A percentile compares a stretch with the other conserved stretches of the same genome.
phyloP scores from a whole-genome alignment of 2,888 invertebrate species.

The Drepana falcataria region DNA sequence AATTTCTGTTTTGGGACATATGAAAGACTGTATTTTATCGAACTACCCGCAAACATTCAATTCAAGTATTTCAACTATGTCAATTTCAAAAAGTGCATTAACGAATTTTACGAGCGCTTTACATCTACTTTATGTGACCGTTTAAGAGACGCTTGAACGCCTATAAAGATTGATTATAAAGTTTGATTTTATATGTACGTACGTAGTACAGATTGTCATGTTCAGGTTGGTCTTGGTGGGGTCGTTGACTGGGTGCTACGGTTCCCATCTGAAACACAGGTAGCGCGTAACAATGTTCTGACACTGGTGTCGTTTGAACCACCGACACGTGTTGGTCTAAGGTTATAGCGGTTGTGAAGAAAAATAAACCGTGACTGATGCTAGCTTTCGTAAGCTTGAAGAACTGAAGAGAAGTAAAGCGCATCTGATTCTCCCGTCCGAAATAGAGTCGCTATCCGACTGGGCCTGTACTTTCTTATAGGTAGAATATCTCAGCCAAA shows the following conservation, averaged over 20 bases:
- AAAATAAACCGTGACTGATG: too few relatives aligned
- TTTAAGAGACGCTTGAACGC: conserved; percentile 60
- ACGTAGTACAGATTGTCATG: conserved; percentile 49
- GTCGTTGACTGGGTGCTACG: conserved; percentile 56
- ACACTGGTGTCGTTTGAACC: too few relatives aligned
- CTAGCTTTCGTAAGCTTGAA: too few relatives aligned
- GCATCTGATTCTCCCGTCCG: too few relatives aligned
- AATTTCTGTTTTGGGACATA: background rate
- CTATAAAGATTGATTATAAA: conserved; percentile 56
- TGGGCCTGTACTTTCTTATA: too few relatives aligned
- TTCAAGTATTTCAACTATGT: conserved; percentile 25
- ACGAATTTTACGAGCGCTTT: conserved; percentile 51
- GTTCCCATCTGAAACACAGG: conserved; percentile 49
- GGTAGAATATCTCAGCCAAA: too few relatives aligned
- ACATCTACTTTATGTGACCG: conserved; percentile 56
- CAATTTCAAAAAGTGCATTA: conserved; percentile 52
- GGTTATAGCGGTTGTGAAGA: too few relatives aligned
- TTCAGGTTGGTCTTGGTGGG: conserved; percentile 49
- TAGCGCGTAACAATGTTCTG: background rate
- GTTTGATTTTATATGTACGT: conserved; percentile 26
- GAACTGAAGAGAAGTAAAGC: too few relatives aligned
- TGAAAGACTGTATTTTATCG: background rate
- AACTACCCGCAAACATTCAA: conserved; percentile 2
- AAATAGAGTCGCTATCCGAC: too few relatives aligned
- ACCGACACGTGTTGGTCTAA: too few relatives aligned